phyloP scores from a whole-genome alignment of 2,888 invertebrate species.

The Amiota mariae region DNA sequence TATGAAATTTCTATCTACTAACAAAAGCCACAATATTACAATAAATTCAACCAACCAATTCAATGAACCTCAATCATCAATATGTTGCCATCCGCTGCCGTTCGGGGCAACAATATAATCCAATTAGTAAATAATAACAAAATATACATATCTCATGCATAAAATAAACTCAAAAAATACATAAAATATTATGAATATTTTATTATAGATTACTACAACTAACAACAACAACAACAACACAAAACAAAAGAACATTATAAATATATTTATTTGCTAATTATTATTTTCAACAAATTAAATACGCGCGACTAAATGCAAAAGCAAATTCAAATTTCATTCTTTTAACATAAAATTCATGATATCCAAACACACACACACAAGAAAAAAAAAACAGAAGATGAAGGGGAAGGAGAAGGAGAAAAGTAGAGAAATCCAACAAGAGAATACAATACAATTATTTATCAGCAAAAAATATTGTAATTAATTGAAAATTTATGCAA shows the following conservation, averaged over 20 bases:
- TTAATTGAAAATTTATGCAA: constrained; percentile 28
- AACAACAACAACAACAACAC: neutral
- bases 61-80: neutral
- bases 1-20: too few species aligned
- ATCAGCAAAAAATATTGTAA: constrained; percentile 1
- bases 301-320: neutral
- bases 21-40: too few species aligned
- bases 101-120: neutral
- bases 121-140: constrained; percentile 12
- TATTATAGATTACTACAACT: neutral
- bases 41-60: too few species aligned
- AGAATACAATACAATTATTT: neutral
- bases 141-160: constrained; percentile 6
- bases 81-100: neutral
- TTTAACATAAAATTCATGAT: neutral
- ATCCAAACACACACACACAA: neutral
- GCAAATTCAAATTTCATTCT: neutral
- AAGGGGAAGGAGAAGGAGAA: too few species aligned
- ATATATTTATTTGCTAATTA: neutral
- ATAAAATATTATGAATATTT: neutral
- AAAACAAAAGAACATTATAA: neutral
- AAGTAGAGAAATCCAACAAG: neutral
- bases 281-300: constrained; percentile 10
- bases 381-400: too few species aligned
- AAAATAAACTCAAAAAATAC: neutral